These are phyloP conservation scores for Axis porcinus DNA, from an alignment of 2,113 vertebrate genomes.

Conservation along the genomic window DNA sequence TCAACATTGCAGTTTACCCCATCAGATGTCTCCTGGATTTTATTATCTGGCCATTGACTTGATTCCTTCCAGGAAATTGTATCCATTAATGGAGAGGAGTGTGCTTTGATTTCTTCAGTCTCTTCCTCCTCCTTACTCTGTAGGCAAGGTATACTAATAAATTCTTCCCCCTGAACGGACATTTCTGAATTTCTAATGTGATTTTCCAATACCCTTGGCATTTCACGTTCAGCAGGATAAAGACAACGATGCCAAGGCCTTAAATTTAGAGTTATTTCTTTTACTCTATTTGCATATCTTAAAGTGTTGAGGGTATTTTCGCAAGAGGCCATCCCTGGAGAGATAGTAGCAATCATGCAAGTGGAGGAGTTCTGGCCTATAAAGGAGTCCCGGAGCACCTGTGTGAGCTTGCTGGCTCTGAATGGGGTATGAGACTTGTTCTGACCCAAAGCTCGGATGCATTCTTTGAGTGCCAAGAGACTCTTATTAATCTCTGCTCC, in stretches of 20 bases:
- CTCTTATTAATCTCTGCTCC: constrained; percentile 91
- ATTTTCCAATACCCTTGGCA: background rate
- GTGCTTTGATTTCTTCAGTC: background rate
- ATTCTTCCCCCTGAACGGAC: background rate
- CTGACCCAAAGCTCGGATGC: constrained; percentile 86
- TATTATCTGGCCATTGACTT: background rate
- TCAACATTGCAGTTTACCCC: constrained; percentile 28
- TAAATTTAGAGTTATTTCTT: constrained; percentile 52
- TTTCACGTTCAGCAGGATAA: background rate
- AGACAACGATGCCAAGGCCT: background rate
- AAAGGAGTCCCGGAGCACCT: constrained; percentile 91
- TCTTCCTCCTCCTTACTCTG: constrained; percentile 21
- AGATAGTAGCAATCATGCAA: constrained; percentile 91
- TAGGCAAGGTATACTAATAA: background rate
- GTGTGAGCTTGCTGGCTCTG: constrained; percentile 90
- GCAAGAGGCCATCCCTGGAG: constrained; percentile 87
- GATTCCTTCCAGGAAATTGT: background rate
- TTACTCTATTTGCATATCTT: constrained; percentile 84
- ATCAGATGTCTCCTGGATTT: constrained; percentile 22
- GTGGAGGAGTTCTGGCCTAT: constrained; percentile 91
- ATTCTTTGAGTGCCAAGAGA: constrained; percentile 89
- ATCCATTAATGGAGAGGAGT: background rate
- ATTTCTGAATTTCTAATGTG: background rate
- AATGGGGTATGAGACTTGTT: constrained; percentile 90
- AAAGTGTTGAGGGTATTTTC: constrained; percentile 89